Evolutionary conservation across 2,113 vertebrate species (phyloP).

Genomic region (Vicugna pacos): DNA sequence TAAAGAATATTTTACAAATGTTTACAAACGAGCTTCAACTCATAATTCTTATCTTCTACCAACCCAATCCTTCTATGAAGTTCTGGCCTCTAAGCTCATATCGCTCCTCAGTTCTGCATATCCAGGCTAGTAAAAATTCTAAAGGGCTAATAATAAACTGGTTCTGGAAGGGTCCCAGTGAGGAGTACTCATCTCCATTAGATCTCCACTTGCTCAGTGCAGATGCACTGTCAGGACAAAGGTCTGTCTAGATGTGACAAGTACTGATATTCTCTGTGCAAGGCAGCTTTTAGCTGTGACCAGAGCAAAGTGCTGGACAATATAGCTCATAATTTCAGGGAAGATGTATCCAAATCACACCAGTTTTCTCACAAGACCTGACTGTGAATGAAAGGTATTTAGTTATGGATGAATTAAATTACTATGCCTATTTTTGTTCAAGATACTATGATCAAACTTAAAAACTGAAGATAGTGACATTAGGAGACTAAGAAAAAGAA

Average conservation of each 20-base stretch:
- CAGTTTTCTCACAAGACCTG: background rate
- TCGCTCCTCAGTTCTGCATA: background rate
- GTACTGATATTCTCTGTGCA: background rate
- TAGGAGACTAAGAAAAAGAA: conserved; percentile 34
- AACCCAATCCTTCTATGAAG: background rate
- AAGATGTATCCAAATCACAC: background rate
- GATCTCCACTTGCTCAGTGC: background rate
- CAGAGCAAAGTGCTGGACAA: background rate
- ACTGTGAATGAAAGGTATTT: conserved; percentile 5
- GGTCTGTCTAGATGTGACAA: background rate
- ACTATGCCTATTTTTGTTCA: background rate
- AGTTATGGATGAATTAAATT: conserved; percentile 37
- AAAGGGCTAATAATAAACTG: background rate
- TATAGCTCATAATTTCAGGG: background rate
- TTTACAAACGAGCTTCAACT: conserved; percentile 38
- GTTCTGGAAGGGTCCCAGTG: background rate
- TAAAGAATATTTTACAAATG: background rate
- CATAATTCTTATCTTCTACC: background rate
- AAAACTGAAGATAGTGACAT: conserved; percentile 9
- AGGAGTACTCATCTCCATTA: background rate
- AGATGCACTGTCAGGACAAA: background rate
- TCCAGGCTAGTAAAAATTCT: background rate
- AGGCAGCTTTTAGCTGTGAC: background rate
- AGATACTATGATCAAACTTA: conserved; percentile 21
- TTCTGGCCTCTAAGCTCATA: conserved; percentile 2